A percentile compares a stretch with the other conserved stretches of the same genome.
Evolutionary conservation across 2,888 invertebrate species (phyloP).

Genomic region (Synergus itoensis): DNA sequence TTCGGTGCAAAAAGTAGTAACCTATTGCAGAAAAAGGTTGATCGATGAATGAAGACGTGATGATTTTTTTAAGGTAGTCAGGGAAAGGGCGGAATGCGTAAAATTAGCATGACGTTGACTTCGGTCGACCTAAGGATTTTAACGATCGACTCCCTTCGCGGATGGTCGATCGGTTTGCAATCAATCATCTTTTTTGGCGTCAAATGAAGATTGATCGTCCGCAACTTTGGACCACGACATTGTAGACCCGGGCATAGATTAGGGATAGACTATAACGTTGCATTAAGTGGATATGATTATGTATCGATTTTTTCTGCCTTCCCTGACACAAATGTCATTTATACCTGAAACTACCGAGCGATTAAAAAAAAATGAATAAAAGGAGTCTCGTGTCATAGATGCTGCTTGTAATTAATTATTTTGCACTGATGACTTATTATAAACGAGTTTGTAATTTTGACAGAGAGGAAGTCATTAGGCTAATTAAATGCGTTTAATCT

Average conservation of each 20-base stretch:
- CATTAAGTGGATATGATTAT: slow-evolving; percentile 22
- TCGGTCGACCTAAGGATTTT: slow-evolving; percentile 12
- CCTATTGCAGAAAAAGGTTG: slow-evolving; percentile 21
- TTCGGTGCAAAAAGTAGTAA: neutral
- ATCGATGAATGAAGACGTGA: slow-evolving; percentile 39
- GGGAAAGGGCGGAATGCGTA: slow-evolving; percentile 38
- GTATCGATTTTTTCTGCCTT: slow-evolving; percentile 27
- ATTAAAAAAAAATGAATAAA: slow-evolving; percentile 5
- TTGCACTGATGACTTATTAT: neutral
- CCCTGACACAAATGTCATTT: slow-evolving; percentile 34
- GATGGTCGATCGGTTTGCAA: slow-evolving; percentile 47
- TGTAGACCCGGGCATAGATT: slow-evolving; percentile 20
- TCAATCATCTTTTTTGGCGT: slow-evolving; percentile 52
- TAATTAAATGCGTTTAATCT: neutral
- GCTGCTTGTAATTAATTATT: slow-evolving; percentile 12
- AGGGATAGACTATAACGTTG: slow-evolving; percentile 24
- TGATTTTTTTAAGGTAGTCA: slow-evolving; percentile 40
- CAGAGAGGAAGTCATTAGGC: neutral
- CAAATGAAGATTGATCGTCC: slow-evolving; percentile 53
- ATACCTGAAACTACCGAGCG: slow-evolving; percentile 7
- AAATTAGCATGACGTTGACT: slow-evolving; percentile 36
- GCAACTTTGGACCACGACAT: slow-evolving; percentile 20
- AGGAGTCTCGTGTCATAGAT: neutral
- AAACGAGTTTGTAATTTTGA: slow-evolving; percentile 23
- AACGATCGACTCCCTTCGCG: slow-evolving; percentile 37